Evolutionary conservation across 2,113 vertebrate genomes (phyloP), one percentile per base, ranked within the genome.

Genomic region (Seriola quinqueradiata): DNA sequence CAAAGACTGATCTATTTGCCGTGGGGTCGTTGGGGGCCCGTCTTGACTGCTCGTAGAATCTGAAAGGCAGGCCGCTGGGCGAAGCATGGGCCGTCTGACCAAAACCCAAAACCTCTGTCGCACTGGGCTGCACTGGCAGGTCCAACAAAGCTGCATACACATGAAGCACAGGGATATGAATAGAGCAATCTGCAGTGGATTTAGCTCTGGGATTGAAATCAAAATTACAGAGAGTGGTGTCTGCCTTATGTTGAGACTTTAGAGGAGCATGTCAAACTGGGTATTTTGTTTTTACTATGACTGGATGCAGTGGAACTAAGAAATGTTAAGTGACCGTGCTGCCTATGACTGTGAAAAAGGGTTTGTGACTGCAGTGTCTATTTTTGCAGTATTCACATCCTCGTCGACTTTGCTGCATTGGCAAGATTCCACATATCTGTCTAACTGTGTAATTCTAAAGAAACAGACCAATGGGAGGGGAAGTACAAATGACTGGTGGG

Each of bases 41-140:
- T 3, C 98, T 96, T 0, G 97, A 95, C 87, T 99, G 98, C 66
- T 99, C 98, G 1, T 99, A 99, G 92, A 99, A 99, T 4, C 98
- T 94, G 90, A 99, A 99, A 0, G 98, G 98, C 60, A 99, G 95
- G 82, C 96, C 97, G 32, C 96, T 95, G 32, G 96, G 84, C 17
- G 96, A 85, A 14, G 96, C 80, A 57, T 93, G 80, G 72, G 94
- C 77, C 0, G 95, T 89, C 67, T 98, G 97, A 42, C 96, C 89
- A 73, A 99, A 99, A 16, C 98, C 97, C 87, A 98, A 87, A 54
- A 98, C 96, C 82, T 99, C 98, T 0, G 93, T 91, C 0, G 84
- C 92, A 38, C 60, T 92, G 83, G 83, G 92, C 94, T 96, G 92
- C 25, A 90, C 90, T 2, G 90, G 91, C 19, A 93, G 79, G 75